phyloP scores from a whole-genome alignment of 1,140 invertebrate species.

The Wasmannia auropunctata region DNA sequence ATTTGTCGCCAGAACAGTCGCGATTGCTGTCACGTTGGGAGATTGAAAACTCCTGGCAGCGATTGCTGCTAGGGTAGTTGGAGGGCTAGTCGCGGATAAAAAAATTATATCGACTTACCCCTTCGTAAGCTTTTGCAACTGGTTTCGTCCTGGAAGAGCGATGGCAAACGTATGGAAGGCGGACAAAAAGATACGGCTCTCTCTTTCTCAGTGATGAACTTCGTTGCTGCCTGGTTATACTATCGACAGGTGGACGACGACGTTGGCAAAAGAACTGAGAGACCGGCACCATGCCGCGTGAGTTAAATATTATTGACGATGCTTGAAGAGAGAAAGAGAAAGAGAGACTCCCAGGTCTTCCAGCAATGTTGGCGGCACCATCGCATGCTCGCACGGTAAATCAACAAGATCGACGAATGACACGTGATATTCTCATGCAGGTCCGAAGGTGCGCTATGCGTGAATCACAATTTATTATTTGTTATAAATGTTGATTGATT shows the following conservation, averaged over 20 bases:
- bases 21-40: background rate
- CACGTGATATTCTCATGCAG: conserved; percentile 53
- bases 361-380: conserved; percentile 31
- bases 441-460: background rate
- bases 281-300: conserved; percentile 70
- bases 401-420: background rate
- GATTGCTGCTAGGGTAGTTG: background rate
- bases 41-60: background rate
- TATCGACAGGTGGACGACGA: background rate
- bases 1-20: background rate
- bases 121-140: background rate
- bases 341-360: background rate
- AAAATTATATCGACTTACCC: background rate
- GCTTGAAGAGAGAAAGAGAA: background rate
- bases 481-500: background rate
- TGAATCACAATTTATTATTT: background rate
- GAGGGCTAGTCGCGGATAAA: background rate
- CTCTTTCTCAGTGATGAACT: background rate
- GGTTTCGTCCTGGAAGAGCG: background rate
- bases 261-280: conserved; percentile 56
- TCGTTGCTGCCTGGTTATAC: background rate
- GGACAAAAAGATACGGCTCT: background rate
- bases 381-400: background rate
- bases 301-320: conserved; percentile 75
- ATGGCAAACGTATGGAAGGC: background rate